Evolutionary conservation across 2,888 invertebrate species (phyloP).

Genomic region (Mechanitis messenoides): DNA sequence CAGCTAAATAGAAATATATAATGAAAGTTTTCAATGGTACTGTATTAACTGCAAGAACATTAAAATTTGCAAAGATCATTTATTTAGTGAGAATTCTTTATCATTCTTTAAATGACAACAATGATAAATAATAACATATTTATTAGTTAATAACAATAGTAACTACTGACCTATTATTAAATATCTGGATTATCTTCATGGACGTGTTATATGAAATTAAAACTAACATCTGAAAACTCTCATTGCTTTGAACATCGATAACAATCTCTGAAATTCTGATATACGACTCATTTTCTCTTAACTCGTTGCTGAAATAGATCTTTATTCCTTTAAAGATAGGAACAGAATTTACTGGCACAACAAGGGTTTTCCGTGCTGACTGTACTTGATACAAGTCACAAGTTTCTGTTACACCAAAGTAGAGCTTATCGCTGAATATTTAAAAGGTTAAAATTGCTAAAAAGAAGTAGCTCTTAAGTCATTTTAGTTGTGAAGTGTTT

Average conservation of each 20-base stretch:
- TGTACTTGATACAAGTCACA: conserved; percentile 32
- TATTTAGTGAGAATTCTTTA: no score
- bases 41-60: no score
- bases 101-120: no score
- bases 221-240: conserved; percentile 51
- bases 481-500: conserved; percentile 51
- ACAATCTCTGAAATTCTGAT: conserved; percentile 50
- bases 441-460: conserved; percentile 34
- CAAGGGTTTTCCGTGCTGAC: conserved; percentile 40
- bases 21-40: no score
- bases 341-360: conserved; percentile 72
- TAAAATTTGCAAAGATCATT: no score
- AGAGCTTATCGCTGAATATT: accelerated
- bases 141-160: no score
- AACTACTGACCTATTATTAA: neutral
- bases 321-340: conserved; percentile 72
- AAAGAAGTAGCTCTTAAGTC: conserved; percentile 35
- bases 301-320: conserved; percentile 67
- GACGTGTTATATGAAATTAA: conserved; percentile 35
- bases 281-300: conserved; percentile 67
- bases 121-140: no score
- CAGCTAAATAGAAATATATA: no score
- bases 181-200: conserved; percentile 9
- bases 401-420: conserved; percentile 12
- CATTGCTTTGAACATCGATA: conserved; percentile 28